Conservation (phyloP, 2,113 vertebrate species). For the Oreochromis niloticus region DNA sequence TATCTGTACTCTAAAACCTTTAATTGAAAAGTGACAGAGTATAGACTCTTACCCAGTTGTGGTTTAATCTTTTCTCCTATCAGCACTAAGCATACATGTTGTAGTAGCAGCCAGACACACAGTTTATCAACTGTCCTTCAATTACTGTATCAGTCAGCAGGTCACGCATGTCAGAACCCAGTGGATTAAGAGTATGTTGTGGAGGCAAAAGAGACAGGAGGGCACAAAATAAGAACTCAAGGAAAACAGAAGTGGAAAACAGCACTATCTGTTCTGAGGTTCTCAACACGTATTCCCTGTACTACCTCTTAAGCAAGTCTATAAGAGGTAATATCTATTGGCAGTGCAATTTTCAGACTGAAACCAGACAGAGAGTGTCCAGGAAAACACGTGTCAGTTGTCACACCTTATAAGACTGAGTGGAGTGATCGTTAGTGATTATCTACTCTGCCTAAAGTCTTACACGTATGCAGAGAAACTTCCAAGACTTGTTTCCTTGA, state of each 20-base stretch:
- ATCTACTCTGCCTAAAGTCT: slow-evolving; percentile 5
- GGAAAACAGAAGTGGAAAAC: neutral
- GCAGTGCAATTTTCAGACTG: neutral
- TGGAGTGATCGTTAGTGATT: neutral
- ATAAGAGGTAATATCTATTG: slow-evolving; percentile 23
- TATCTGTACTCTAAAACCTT: slow-evolving; percentile 10
- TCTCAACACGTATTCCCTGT: neutral
- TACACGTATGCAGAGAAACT: slow-evolving; percentile 8
- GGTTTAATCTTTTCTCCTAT: neutral
- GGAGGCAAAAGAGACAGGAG: neutral
- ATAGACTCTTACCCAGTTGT: neutral
- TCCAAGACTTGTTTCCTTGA: slow-evolving; percentile 13
- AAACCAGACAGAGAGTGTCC: neutral
- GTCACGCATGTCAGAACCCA: neutral
- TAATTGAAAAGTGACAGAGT: slow-evolving; percentile 5
- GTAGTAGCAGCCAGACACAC: neutral
- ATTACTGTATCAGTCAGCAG: slow-evolving; percentile 11
- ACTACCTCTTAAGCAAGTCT: neutral
- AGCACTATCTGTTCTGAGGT: neutral
- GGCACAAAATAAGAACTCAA: neutral
- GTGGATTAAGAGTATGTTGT: neutral
- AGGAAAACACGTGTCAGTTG: slow-evolving; percentile 8
- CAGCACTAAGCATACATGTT: neutral
- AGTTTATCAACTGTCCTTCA: slow-evolving; percentile 23
- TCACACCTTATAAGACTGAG: slow-evolving; percentile 2